Conservation (phyloP, 1,140 invertebrate species). For the Ridgeia piscesae region DNA sequence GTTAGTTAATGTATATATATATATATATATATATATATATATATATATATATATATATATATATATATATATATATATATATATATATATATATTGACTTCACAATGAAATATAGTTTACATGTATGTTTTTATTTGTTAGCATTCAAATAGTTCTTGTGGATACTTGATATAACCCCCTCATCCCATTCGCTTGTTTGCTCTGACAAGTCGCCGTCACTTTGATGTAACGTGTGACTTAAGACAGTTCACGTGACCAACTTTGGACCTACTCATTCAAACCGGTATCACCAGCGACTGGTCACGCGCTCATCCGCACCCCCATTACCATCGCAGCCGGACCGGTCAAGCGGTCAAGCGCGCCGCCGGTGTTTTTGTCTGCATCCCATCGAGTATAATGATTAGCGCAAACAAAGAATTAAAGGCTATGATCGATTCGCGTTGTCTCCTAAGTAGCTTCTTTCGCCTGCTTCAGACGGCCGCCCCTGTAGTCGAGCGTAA, state of each 20-base stretch:
- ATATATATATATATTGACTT: too few relatives aligned
- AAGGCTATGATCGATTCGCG: not conserved
- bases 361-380: not conserved
- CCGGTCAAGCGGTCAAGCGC: not conserved
- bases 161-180: too few relatives aligned
- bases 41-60: too few relatives aligned
- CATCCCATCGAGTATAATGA: not conserved
- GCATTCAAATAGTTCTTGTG: not conserved
- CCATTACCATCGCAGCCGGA: not conserved
- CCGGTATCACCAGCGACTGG: not conserved
- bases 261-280: not conserved
- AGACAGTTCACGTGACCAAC: not conserved
- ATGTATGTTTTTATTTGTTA: not conserved
- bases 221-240: not conserved
- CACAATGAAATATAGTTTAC: not conserved
- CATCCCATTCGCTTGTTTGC: not conserved
- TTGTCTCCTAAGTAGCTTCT: not conserved
- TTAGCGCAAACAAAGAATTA: slow-evolving; percentile 6
- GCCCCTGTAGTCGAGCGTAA: not conserved
- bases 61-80: too few relatives aligned
- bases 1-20: too few relatives aligned
- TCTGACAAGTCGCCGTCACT: not conserved
- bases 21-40: too few relatives aligned
- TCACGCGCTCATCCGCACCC: not conserved
- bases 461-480: not conserved